Evolutionary conservation across 2,797 vertebrate species (phyloP).

Genomic region (Emys orbicularis): DNA sequence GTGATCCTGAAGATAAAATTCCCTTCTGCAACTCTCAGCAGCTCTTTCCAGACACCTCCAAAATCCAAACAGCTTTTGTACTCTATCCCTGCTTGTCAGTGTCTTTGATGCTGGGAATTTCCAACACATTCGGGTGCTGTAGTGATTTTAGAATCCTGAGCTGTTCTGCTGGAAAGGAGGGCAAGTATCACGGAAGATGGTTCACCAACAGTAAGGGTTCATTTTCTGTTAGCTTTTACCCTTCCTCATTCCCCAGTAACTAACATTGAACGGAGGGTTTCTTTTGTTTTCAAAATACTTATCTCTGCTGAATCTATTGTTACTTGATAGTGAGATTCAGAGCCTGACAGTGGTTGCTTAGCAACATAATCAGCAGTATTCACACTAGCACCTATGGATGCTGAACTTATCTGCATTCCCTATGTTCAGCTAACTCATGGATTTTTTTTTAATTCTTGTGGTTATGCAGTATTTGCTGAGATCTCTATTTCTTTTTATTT

Average conservation of each 20-base stretch:
- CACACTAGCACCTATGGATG: background rate
- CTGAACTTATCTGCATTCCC: background rate
- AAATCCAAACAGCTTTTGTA: background rate
- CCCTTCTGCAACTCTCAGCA: background rate
- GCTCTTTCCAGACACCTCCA: background rate
- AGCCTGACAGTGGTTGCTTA: background rate
- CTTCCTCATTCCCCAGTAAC: background rate
- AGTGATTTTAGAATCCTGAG: background rate
- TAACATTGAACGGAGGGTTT: background rate
- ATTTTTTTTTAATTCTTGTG: background rate
- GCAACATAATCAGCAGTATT: background rate
- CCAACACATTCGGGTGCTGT: background rate
- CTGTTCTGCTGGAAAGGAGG: background rate
- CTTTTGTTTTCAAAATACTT: background rate
- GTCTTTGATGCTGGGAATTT: background rate
- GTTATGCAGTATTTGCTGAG: background rate
- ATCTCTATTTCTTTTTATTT: background rate
- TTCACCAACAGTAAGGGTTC: background rate
- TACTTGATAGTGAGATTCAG: conserved; percentile 17
- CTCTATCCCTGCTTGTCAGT: background rate
- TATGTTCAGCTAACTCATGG: background rate
- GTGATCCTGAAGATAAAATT: background rate
- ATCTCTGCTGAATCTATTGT: conserved; percentile 5
- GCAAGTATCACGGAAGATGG: background rate
- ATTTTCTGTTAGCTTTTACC: background rate